Conservation (phyloP, 2,888 invertebrate species). For the Charanyca ferruginea region DNA sequence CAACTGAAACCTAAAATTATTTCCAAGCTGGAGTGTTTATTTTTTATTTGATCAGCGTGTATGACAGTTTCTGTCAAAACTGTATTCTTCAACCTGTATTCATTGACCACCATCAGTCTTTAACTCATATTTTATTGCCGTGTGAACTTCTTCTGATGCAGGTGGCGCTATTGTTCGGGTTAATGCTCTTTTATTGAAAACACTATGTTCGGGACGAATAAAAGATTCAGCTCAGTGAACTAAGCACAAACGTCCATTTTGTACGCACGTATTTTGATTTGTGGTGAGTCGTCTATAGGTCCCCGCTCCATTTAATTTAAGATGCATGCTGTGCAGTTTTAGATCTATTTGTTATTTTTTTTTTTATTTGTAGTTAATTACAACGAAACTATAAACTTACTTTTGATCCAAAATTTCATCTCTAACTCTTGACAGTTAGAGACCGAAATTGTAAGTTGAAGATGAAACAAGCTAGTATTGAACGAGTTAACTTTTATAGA, state of each 20-base stretch:
- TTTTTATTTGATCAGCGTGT: constrained; percentile 19
- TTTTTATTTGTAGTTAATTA: constrained; percentile 21
- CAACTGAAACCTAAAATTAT: constrained; percentile 16
- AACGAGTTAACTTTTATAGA: constrained; percentile 32
- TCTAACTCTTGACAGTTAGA: not conserved
- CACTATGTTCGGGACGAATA: constrained; percentile 43
- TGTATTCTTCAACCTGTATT: constrained; percentile 30
- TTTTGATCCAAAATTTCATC: constrained; percentile 14
- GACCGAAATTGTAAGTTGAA: constrained; percentile 16
- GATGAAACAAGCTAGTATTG: constrained; percentile 8
- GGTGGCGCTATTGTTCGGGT: constrained; percentile 73
- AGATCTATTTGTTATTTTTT: constrained; percentile 1
- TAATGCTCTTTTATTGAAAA: constrained; percentile 67
- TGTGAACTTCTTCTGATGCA: constrained; percentile 77
- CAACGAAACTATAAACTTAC: not conserved
- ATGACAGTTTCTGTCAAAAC: constrained; percentile 26
- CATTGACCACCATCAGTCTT: constrained; percentile 56
- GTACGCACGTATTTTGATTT: constrained; percentile 58
- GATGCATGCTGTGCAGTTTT: constrained; percentile 36
- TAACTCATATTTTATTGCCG: constrained; percentile 77
- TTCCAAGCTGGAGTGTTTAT: not conserved
- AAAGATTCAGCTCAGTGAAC: constrained; percentile 48
- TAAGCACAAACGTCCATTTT: constrained; percentile 55
- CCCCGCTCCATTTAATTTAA: constrained; percentile 28
- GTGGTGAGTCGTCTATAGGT: constrained; percentile 26